Conservation (phyloP, 2,888 invertebrate genomes). For the Physocephala rufipes region DNA sequence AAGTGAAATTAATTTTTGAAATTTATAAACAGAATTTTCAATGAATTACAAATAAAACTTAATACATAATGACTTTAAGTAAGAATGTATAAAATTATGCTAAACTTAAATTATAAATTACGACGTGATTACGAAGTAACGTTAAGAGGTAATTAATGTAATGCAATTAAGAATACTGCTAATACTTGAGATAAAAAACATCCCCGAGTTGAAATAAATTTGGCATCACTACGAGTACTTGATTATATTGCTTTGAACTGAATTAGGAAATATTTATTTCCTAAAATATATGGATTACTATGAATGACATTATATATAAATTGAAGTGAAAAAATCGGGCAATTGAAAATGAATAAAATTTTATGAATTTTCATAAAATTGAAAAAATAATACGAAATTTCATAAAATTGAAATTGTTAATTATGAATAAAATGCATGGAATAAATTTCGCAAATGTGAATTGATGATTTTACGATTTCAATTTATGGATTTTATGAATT, state of each 20-base stretch:
- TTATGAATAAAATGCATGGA: too few species aligned
- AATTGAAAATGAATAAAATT: not conserved
- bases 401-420: not conserved
- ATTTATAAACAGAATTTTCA: constrained; percentile 32
- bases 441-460: too few species aligned
- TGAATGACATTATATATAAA: constrained; percentile 41
- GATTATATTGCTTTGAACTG: constrained; percentile 24
- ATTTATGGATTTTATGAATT: too few species aligned
- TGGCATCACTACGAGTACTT: constrained; percentile 43
- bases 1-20: not conserved
- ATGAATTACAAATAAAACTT: not conserved
- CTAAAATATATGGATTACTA: constrained; percentile 18
- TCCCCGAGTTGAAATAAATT: constrained; percentile 44
- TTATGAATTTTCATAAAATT: too few species aligned
- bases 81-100: constrained; percentile 3
- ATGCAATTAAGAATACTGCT: constrained; percentile 27
- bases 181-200: constrained; percentile 26
- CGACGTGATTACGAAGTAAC: not conserved
- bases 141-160: not conserved
- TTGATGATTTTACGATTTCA: too few species aligned
- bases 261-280: constrained; percentile 48
- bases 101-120: constrained; percentile 12
- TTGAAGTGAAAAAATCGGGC: constrained; percentile 27
- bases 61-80: constrained; percentile 13
- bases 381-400: too few species aligned